Evolutionary conservation across 2,797 vertebrate species (phyloP).

Genomic region (Alcedo atthis): DNA sequence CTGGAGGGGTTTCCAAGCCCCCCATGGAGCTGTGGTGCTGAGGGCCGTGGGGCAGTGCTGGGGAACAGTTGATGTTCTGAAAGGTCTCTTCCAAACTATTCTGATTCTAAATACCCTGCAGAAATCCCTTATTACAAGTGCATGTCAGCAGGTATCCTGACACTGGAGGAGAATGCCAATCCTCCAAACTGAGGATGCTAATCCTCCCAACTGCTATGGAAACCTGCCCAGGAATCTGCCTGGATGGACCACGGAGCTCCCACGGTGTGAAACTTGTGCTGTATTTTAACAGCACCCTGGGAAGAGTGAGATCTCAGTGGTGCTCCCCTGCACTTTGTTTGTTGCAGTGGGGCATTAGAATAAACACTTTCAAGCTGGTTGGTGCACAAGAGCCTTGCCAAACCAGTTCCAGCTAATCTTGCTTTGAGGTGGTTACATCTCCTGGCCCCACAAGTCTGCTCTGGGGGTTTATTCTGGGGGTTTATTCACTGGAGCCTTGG

Average conservation of each 20-base stretch:
- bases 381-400: not conserved
- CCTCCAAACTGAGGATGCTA: not conserved
- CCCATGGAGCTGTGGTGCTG: not conserved
- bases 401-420: not conserved
- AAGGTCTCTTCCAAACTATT: not conserved
- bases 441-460: not conserved
- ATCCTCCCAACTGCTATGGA: not conserved
- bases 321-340: not conserved
- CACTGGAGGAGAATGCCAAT: not conserved
- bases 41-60: not conserved
- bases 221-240: not conserved
- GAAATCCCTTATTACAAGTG: not conserved
- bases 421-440: not conserved
- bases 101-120: not conserved
- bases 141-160: not conserved
- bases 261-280: accelerated
- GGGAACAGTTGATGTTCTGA: not conserved
- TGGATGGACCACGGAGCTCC: not conserved
- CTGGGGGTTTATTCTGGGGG: not conserved
- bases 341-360: not conserved
- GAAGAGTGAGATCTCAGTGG: not conserved
- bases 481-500: not conserved
- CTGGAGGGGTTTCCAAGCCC: not conserved
- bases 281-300: not conserved
- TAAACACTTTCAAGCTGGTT: not conserved